These are phyloP conservation scores for Brachionus calyciflorus DNA, from an alignment of 1,140 invertebrate genomes.

Conservation along the genomic window DNA sequence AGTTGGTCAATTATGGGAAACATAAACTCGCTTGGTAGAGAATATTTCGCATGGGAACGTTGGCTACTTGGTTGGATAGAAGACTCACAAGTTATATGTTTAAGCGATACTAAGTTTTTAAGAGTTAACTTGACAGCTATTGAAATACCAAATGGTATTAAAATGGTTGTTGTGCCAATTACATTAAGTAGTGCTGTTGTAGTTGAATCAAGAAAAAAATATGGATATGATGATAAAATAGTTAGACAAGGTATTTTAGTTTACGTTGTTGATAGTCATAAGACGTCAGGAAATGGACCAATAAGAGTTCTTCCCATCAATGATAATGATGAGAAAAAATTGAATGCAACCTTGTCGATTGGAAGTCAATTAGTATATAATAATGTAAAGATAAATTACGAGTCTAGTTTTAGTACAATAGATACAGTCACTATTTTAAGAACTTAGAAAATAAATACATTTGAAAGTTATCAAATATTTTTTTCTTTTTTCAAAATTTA, in stretches of 20 bases:
- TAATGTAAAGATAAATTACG: neutral
- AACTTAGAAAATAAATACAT: neutral
- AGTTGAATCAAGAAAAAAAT: constrained; percentile 25
- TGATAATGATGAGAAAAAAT: neutral
- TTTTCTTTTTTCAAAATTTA: too few relatives aligned
- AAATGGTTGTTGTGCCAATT: neutral
- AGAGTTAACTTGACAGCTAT: neutral
- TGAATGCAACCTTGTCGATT: neutral
- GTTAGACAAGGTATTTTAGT: neutral
- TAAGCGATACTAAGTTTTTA: neutral
- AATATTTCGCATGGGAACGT: neutral
- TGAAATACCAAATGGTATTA: neutral
- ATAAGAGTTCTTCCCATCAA: neutral
- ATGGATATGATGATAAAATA: neutral
- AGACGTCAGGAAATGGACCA: neutral
- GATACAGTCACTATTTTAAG: neutral
- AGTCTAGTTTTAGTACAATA: neutral
- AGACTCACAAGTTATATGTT: neutral
- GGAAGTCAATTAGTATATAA: neutral
- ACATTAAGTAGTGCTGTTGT: neutral
- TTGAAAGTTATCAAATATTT: too few relatives aligned
- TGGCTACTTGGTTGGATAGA: neutral
- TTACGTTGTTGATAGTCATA: neutral
- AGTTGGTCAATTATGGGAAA: neutral
- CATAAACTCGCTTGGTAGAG: neutral